Base-by-base conservation (phyloP, 2,888 invertebrate species). In the Idaea aversata region DNA sequence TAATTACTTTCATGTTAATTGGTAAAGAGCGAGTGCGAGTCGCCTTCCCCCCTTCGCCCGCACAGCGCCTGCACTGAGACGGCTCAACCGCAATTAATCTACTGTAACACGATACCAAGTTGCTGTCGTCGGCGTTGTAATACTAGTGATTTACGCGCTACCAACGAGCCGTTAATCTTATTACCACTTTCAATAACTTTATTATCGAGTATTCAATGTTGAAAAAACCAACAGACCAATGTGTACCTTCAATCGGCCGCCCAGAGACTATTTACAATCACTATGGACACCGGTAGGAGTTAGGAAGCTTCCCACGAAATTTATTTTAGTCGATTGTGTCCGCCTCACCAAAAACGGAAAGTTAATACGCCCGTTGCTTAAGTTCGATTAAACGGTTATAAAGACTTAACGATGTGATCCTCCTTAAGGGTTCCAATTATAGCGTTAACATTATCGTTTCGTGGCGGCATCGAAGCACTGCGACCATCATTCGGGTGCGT, bases 141-240 rank as follows among this genome's bases (percentile, higher is more conserved):
- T 91, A 88, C 91, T 85, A 87, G 91, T 91, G 91, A 92, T 92
- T 92, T 92, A 92, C 88, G 88, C 80, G 82, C 86, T 74, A 82
- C 85, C 85, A 87, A 87, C 86, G 81, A 84, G 87, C 85, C 86
- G 88, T 92, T 92, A 90, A 92, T 92, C 92, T 92, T 92, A 91
- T 91, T 91, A 91, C 89, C 91, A 90, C 91, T 91, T 91, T 90
- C 90, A 90, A 92, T 92, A 92, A 92, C 90, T 91, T 91, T 88
- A 91, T 91, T 88, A 92, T 87, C 84, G 81, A 82, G 79, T 81
- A 79, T 83, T 78, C 76, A 75, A 82, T 77, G 78, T 77, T 25
- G 72, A 75, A 77, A 75, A 47, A 74, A 77, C 73, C 73, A 73
- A 77, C 86, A 82, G 70, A 79, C 86, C 73, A 91, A 85, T 87